Conservation (phyloP, 2,113 vertebrate genomes). For the Corapipo altera region DNA sequence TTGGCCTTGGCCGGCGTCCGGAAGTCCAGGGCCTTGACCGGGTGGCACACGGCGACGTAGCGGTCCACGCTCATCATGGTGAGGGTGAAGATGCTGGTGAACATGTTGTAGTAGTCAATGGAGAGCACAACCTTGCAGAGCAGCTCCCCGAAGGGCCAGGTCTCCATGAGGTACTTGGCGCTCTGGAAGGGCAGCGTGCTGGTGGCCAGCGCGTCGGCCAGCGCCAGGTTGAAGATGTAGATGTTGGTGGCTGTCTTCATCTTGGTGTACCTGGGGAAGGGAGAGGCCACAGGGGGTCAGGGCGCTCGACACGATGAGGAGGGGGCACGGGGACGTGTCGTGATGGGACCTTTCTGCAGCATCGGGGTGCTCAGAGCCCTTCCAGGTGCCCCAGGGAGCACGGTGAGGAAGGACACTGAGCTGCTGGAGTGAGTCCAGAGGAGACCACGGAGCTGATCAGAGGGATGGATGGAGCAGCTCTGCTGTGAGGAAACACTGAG, state of each 20-base stretch:
- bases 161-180: conserved; percentile 92
- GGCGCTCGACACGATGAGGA: fast-evolving
- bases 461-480: not conserved
- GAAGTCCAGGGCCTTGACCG: conserved; percentile 91
- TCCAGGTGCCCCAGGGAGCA: not conserved
- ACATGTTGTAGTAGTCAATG: conserved; percentile 99
- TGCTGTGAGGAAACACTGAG: not conserved
- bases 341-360: not conserved
- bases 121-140: conserved; percentile 91
- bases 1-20: conserved; percentile 93
- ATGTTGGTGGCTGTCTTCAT: conserved; percentile 99
- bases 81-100: conserved; percentile 97
- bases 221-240: conserved; percentile 97
- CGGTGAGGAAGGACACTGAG: fast-evolving
- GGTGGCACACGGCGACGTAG: conserved; percentile 94
- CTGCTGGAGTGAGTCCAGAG: not conserved
- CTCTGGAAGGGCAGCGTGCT: conserved; percentile 98
- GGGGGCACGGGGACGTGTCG: not conserved
- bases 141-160: conserved; percentile 92
- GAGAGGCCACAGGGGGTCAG: not conserved
- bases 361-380: not conserved
- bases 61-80: conserved; percentile 99
- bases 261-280: conserved; percentile 89
- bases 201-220: conserved; percentile 90
- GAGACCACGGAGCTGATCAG: not conserved